phyloP scores from a whole-genome alignment of 2,888 invertebrate species.

The Sialis fuliginosa region DNA sequence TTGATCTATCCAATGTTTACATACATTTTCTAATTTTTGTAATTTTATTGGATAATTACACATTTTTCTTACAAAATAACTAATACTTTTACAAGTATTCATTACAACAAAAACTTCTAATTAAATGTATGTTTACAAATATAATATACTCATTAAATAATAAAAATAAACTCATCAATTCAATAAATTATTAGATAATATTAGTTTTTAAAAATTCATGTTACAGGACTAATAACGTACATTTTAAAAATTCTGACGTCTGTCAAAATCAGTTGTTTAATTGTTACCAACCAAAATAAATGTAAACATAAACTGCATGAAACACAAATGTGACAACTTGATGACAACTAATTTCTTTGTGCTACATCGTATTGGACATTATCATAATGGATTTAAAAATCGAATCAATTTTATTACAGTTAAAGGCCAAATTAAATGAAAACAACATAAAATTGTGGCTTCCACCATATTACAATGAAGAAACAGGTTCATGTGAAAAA shows the following conservation, averaged over 20 bases:
- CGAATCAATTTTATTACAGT: conserved; percentile 45
- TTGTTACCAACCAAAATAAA: too few species aligned
- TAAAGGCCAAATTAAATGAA: conserved; percentile 46
- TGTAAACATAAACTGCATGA: too few species aligned
- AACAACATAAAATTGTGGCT: conserved; percentile 60
- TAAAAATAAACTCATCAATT: too few species aligned
- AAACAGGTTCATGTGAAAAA: conserved; percentile 26
- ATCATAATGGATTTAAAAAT: conserved; percentile 14
- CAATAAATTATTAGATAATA: too few species aligned
- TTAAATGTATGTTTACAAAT: neutral
- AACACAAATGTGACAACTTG: too few species aligned
- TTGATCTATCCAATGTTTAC: conserved; percentile 25
- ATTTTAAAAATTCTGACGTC: too few species aligned
- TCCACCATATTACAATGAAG: conserved; percentile 42
- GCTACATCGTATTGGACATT: too few species aligned
- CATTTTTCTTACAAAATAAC: neutral
- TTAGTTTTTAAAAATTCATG: too few species aligned
- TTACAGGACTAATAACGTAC: too few species aligned
- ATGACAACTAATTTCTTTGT: too few species aligned
- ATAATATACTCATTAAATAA: too few species aligned
- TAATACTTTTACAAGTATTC: neutral
- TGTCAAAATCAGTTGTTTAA: too few species aligned
- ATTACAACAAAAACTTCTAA: neutral
- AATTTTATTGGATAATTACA: neutral
- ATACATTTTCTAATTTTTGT: conserved; percentile 7